These are phyloP conservation scores for Eulemur albifrons DNA, from an alignment of 2,797 vertebrate species.

Conservation along the genomic window DNA sequence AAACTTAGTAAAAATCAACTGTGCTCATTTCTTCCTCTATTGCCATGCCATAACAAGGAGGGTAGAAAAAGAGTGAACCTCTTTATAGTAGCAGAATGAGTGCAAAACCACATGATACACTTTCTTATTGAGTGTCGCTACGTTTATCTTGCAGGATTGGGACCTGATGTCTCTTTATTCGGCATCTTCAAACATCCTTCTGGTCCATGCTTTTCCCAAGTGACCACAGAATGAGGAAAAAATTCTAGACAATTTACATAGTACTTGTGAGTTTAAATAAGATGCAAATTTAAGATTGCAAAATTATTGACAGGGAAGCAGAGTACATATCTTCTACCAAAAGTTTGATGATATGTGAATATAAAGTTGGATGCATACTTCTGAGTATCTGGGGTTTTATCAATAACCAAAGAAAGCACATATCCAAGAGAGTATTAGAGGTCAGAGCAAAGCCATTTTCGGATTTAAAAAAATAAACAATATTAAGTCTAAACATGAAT, in stretches of 20 bases:
- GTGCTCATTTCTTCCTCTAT: not conserved
- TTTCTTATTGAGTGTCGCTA: not conserved
- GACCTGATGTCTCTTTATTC: not conserved
- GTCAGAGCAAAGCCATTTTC: conserved; percentile 50
- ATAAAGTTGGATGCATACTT: not conserved
- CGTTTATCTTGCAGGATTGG: not conserved
- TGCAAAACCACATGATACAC: fast-evolving
- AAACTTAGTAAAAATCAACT: not conserved
- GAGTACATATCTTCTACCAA: conserved; percentile 1
- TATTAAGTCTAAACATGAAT: conserved; percentile 68
- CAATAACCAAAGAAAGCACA: conserved; percentile 33
- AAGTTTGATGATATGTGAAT: not conserved
- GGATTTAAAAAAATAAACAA: conserved; percentile 27
- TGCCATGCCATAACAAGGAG: not conserved
- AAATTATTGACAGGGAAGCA: not conserved
- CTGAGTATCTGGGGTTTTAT: conserved; percentile 36
- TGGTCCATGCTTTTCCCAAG: not conserved
- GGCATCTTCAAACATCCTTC: not conserved
- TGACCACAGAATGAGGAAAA: not conserved
- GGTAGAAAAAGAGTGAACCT: not conserved
- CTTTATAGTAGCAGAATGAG: not conserved
- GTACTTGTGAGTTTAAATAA: conserved; percentile 32
- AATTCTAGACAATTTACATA: conserved; percentile 8
- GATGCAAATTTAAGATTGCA: conserved; percentile 38
- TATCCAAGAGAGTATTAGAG: conserved; percentile 38